Evolutionary conservation across 2,888 invertebrate species (phyloP).

Genomic region (Lasioglossum calceatum): DNA sequence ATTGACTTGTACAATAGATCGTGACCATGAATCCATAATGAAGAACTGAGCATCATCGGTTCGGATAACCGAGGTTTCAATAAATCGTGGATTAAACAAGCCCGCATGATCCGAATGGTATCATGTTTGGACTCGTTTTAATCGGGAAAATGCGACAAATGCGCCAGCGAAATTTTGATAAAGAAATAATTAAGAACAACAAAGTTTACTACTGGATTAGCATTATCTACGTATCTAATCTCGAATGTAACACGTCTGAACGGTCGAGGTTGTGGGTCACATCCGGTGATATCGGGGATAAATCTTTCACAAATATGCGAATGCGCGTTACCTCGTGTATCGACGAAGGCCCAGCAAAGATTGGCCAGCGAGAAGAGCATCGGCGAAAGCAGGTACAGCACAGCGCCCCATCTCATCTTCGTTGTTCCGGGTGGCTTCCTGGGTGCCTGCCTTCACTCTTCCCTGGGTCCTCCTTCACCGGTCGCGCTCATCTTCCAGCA

Average conservation of each 20-base stretch:
- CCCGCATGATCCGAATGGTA: background rate
- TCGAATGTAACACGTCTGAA: background rate
- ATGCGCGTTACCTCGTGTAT: constrained; percentile 74
- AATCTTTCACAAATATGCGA: background rate
- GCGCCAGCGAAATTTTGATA: background rate
- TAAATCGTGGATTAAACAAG: background rate
- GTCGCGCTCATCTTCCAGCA: constrained; percentile 60
- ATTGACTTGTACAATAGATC: no score
- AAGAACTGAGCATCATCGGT: background rate
- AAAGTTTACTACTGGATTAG: background rate
- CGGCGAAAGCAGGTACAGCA: constrained; percentile 65
- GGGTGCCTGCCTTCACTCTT: constrained; percentile 55
- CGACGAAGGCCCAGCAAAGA: constrained; percentile 74
- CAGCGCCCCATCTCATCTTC: constrained; percentile 80
- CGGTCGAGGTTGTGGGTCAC: background rate
- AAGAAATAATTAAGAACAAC: background rate
- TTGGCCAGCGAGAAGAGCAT: constrained; percentile 73
- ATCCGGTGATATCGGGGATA: background rate
- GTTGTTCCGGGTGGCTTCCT: constrained; percentile 65
- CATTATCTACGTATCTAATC: background rate
- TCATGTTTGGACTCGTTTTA: background rate
- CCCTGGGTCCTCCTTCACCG: constrained; percentile 42
- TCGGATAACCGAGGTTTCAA: background rate
- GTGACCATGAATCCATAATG: no score
- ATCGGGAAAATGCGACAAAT: background rate